Evolutionary conservation across 2,888 invertebrate species (phyloP), one percentile per base, ranked within the genome.

Genomic region (Cantharis nigra): DNA sequence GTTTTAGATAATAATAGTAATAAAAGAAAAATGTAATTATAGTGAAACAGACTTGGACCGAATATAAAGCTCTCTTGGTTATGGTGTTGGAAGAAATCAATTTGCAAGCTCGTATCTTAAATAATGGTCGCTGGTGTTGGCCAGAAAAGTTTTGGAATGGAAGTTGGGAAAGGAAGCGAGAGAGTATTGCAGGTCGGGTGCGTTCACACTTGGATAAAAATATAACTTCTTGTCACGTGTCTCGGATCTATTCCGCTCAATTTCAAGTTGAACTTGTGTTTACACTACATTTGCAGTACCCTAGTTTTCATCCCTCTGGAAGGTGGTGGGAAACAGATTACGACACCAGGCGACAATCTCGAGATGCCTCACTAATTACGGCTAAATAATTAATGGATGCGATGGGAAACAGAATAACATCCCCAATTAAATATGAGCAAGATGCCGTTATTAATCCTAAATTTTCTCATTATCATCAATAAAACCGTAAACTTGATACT

Each of bases 161-260:
- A 72, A 69, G 75, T 76, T 74, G 80, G 80, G 80, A 80, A 74
- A 74, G 73, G 69, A 67, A 69, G 30, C 67, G 69, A 73, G 75
- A 82, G 74, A 71, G 81, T 80, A 70, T 77, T 72, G 72, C 74
- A 82, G 83, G 84, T 78, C 83, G 75, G 74, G 72, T 79, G 76
- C 76, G 49, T 81, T 83, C 82, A 81, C 81, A 83, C 84, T 83
- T 79, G 84, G 85, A 85, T 85, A 85, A 87, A 87, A 87, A 87
- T 87, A 87, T 87, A 87, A 87, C 86, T 87, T 86, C 87, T 87
- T 85, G 87, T 87, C 87, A 86, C 87, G 87, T 86, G 87, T 85
- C 85, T 83, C 83, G 84, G 86, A 87, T 87, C 85, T 84, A 87
- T 86, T 87, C 86, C 86, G 85, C 87, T 87, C 87, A 87, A 87